Percentiles rank a stretch among this genome's conserved stretches.
Conservation (phyloP, 1,140 invertebrate genomes). For the Drosophila malerkotliana region DNA sequence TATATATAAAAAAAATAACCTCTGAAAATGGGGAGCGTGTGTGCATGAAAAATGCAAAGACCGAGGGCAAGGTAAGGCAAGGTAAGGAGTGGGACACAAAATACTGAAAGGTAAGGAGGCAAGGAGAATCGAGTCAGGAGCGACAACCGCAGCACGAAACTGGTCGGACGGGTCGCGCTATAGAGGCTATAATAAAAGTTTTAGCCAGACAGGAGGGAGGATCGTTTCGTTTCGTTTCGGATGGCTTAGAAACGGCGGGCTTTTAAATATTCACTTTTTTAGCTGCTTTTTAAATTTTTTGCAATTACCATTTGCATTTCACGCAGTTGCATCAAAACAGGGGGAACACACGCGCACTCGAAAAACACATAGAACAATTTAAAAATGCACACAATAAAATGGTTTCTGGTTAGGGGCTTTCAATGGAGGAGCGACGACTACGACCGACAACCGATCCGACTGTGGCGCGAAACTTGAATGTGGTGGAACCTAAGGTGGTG, state of each 20-base stretch:
- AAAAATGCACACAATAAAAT: slow-evolving; percentile 63
- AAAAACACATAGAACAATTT: slow-evolving; percentile 46
- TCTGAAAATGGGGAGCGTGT: slow-evolving; percentile 39
- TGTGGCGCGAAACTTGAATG: slow-evolving; percentile 51
- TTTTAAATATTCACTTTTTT: slow-evolving; percentile 55
- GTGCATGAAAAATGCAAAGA: slow-evolving; percentile 73
- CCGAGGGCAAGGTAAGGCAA: slow-evolving; percentile 29
- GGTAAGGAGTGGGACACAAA: slow-evolving; percentile 3
- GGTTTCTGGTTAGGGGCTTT: slow-evolving; percentile 11
- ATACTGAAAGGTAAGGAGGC: background rate
- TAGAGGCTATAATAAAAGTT: slow-evolving; percentile 13
- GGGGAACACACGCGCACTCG: slow-evolving; percentile 39
- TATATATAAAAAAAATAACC: slow-evolving; percentile 33
- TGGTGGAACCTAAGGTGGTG: background rate
- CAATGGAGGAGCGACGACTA: slow-evolving; percentile 14
- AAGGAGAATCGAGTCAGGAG: slow-evolving; percentile 42
- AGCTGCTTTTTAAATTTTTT: slow-evolving; percentile 47
- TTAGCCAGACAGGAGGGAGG: slow-evolving; percentile 53
- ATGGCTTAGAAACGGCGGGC: slow-evolving; percentile 19
- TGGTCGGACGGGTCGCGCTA: slow-evolving; percentile 72
- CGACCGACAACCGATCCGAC: slow-evolving; percentile 37
- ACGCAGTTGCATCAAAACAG: slow-evolving; percentile 38
- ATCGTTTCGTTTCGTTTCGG: slow-evolving; percentile 25
- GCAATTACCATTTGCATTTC: slow-evolving; percentile 73
- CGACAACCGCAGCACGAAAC: slow-evolving; percentile 61